Evolutionary conservation across 2,888 invertebrate genomes (phyloP), one percentile per base, ranked within the genome.

Genomic region (Alloplasta piceator): DNA sequence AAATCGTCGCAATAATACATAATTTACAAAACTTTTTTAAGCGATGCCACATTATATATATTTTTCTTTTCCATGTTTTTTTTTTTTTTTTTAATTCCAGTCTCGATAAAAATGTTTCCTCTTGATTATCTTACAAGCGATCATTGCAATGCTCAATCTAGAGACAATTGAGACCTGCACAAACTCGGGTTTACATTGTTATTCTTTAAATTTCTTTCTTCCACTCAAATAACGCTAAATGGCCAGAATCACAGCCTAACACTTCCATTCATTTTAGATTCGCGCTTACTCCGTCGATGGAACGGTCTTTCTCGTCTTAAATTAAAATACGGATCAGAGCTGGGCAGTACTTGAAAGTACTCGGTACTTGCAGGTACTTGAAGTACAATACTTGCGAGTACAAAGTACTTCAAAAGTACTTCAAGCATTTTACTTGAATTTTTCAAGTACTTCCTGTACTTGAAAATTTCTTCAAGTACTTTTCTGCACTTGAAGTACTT

Each of bases 211-310:
- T 26, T 26, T 26, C 9, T 43, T 67, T 36, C 55, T 60, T 50
- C 58, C 55, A 58, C 12, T 61, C 16, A 72, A 76, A 80, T 80
- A 77, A 73, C 56, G 68, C 61, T 50, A 76, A 68, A 68, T 73
- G 67, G 73, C 67, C 80, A 72, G 71, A 68, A 77, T 80, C 80
- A 80, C 80, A 80, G 80, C 76, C 80, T 73, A 68, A 77, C 58
- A 75, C 67, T 73, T 60, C 61, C 58, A 68, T 80, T 63, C 55
- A 26, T 26, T 58, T 68, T 26, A 60, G 56, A 77, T 68, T 64
- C 68, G 14, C 16, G 12, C 63, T 52, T 60, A 71, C 39, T 76
- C 63, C 3, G 26, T 55, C 36, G 14, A 55, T 43, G 26, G 48
- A 72, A 66, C 60, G 55, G 64, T 14, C n/a, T n/a, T n/a, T n/a